Evolutionary conservation across 2,113 vertebrate species (phyloP).

Genomic region (Papio anubis): DNA sequence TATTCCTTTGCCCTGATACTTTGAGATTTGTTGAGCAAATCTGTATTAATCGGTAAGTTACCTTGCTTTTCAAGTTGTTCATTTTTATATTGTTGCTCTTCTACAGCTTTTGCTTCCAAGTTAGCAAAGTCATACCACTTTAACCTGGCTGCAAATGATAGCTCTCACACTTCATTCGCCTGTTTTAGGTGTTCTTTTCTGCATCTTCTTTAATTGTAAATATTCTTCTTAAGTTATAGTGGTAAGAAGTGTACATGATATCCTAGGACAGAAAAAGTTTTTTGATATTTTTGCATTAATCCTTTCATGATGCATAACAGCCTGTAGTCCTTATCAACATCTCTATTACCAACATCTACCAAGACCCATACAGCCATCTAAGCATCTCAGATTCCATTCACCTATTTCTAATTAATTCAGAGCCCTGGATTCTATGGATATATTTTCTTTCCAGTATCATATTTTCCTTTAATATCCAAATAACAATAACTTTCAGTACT

Average conservation of each 20-base stretch:
- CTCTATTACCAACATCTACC: not conserved
- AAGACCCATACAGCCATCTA: not conserved
- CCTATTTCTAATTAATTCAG: not conserved
- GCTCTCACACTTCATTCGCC: not conserved
- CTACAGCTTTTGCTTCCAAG: not conserved
- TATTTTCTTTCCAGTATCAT: not conserved
- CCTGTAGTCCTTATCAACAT: not conserved
- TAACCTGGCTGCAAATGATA: not conserved
- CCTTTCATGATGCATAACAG: not conserved
- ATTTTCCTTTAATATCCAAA: not conserved
- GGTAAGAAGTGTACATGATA: not conserved
- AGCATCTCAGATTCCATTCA: not conserved
- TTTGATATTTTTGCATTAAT: not conserved
- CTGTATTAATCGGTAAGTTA: not conserved
- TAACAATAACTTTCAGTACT: not conserved
- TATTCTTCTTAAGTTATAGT: not conserved
- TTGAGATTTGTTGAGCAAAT: not conserved
- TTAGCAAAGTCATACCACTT: not conserved
- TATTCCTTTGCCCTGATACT: not conserved
- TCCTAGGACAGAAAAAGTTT: not conserved
- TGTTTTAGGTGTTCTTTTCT: not conserved
- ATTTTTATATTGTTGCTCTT: not conserved
- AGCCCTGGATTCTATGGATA: not conserved
- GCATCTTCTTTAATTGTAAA: not conserved
- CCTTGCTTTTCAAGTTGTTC: not conserved